phyloP scores from a whole-genome alignment of 53 echinoderm and acorn worm genomes.

The Arbacia lixula region DNA sequence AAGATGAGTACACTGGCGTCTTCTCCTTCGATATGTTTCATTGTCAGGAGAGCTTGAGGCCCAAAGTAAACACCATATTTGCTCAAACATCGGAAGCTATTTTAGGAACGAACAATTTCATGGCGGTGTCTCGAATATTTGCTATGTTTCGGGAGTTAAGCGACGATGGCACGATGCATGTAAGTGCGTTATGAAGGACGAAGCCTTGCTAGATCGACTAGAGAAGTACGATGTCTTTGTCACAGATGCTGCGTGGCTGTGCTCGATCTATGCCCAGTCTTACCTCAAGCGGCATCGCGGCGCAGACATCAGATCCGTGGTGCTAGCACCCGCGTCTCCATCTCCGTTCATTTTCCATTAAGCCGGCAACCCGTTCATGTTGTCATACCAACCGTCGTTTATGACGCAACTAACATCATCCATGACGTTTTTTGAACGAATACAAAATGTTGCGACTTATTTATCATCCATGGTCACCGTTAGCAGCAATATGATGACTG shows the following conservation, averaged over 20 bases:
- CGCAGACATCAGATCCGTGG: background rate
- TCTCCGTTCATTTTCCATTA: background rate
- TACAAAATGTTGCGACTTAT: background rate
- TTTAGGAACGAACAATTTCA: too few relatives aligned
- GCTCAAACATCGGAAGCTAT: too few relatives aligned
- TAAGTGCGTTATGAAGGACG: slow-evolving; percentile 5
- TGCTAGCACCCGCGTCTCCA: background rate
- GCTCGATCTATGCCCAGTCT: background rate
- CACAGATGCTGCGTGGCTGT: slow-evolving; percentile 17
- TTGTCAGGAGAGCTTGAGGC: too few relatives aligned
- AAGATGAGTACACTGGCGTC: too few relatives aligned
- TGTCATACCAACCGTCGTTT: slow-evolving; percentile 3
- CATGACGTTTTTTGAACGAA: slow-evolving; percentile 15
- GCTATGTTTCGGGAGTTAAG: too few relatives aligned
- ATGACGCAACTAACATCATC: background rate
- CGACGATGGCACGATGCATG: slow-evolving; percentile 24
- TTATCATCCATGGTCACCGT: too few relatives aligned
- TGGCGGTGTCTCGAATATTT: too few relatives aligned
- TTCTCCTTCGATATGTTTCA: too few relatives aligned
- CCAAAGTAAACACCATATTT: too few relatives aligned
- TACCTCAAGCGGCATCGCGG: background rate
- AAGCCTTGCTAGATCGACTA: slow-evolving; percentile 8
- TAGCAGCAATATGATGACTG: too few relatives aligned
- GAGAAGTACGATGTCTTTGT: slow-evolving; percentile 1
- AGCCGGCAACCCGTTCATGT: slow-evolving; percentile 14